Conservation (phyloP, 2,113 vertebrate genomes). For the Triplophysa rosa region DNA sequence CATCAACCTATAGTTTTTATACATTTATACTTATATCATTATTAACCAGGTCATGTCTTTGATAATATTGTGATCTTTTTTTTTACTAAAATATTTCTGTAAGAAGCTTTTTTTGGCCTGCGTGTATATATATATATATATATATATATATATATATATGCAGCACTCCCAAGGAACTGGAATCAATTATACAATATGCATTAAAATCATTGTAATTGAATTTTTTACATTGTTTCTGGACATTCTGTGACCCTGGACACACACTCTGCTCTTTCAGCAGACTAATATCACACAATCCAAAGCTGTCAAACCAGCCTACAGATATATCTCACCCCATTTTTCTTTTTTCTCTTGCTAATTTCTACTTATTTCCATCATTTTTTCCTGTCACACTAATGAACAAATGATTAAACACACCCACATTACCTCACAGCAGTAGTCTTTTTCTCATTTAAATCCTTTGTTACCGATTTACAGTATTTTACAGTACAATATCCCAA, state of each 20-base stretch:
- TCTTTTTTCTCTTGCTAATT: not conserved
- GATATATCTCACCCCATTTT: not conserved
- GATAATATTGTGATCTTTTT: too few species aligned
- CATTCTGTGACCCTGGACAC: not conserved
- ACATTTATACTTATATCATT: too few species aligned
- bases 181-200: conserved; percentile 17
- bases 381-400: not conserved
- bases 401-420: not conserved
- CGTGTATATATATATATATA: not conserved
- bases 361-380: not conserved
- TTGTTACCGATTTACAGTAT: conserved; percentile 1
- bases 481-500: not conserved
- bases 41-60: too few species aligned
- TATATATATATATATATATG: not conserved
- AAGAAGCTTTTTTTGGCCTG: not conserved
- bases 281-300: not conserved
- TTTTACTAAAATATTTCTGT: too few species aligned
- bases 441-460: conserved; percentile 12
- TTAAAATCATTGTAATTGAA: conserved; percentile 15
- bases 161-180: not conserved
- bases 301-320: not conserved
- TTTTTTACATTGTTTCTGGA: not conserved
- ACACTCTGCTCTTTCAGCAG: not conserved
- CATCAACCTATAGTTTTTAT: too few species aligned
- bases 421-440: too few species aligned